Percentiles rank a stretch among this genome's conserved stretches.
These are phyloP conservation scores for Spatulosminthurus flaviceps DNA, from an alignment of 2,888 invertebrate species.

Conservation along the genomic window DNA sequence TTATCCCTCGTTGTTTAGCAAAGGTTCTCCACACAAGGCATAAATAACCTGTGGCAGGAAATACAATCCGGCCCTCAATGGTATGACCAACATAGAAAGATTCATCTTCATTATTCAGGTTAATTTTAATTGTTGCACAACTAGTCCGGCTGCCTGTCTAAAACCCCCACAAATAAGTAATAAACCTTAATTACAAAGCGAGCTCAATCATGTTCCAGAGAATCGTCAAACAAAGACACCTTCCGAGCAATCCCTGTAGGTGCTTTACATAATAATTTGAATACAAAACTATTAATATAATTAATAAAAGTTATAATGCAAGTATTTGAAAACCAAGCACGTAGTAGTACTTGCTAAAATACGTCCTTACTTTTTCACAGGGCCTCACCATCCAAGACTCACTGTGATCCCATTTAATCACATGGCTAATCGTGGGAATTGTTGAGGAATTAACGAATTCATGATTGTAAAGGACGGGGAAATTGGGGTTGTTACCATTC, in stretches of 20 bases:
- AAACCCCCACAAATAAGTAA: no score
- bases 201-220: no score
- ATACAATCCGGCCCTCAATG: constrained; percentile 88
- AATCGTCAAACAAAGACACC: no score
- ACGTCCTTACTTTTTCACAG: not conserved
- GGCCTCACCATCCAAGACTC: constrained; percentile 39
- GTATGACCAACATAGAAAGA: constrained; percentile 81
- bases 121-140: constrained; percentile 34
- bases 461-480: constrained; percentile 80
- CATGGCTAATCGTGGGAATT: constrained; percentile 83
- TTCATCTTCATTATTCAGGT: constrained; percentile 72
- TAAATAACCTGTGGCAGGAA: constrained; percentile 79
- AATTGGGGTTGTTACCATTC: constrained; percentile 77
- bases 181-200: no score
- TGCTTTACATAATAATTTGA: no score
- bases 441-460: constrained; percentile 81
- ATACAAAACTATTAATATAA: no score
- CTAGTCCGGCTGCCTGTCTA: not conserved
- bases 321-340: no score
- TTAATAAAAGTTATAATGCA: no score
- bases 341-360: no score
- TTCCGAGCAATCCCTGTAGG: no score
- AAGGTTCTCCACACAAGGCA: constrained; percentile 74
- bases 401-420: constrained; percentile 87
- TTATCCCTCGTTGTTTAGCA: constrained; percentile 75